These are phyloP conservation scores for Catostylus mosaicus DNA, from an alignment of 30 jellyfish, hydroid and myxozoan species.

Conservation along the genomic window DNA sequence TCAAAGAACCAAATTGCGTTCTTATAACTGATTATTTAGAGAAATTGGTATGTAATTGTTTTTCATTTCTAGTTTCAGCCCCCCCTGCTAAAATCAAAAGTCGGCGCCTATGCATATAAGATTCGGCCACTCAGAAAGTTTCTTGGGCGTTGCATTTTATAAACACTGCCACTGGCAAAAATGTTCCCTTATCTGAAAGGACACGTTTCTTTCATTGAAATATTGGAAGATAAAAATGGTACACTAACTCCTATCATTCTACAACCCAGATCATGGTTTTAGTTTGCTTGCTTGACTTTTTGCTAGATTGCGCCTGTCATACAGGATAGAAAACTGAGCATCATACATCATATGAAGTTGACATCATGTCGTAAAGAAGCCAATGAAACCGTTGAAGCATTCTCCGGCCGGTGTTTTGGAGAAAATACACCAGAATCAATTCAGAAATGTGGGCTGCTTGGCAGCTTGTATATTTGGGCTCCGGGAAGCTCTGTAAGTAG, in stretches of 20 bases:
- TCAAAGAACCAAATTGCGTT: too few species aligned
- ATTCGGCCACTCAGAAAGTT: background rate
- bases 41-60: too few species aligned
- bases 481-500: slow-evolving; percentile 36
- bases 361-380: slow-evolving; percentile 9
- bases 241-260: too few species aligned
- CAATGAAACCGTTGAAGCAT: slow-evolving; percentile 2
- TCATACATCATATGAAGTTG: slow-evolving; percentile 60
- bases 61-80: too few species aligned
- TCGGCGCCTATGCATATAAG: too few species aligned
- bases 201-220: too few species aligned
- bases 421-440: slow-evolving; percentile 15
- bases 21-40: too few species aligned
- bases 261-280: background rate
- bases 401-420: slow-evolving; percentile 14
- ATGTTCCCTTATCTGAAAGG: too few species aligned
- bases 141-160: too few species aligned
- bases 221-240: too few species aligned
- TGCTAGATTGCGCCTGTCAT: slow-evolving; percentile 43
- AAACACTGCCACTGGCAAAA: too few species aligned
- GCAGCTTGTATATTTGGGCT: slow-evolving; percentile 36
- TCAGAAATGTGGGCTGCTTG: slow-evolving; percentile 1
- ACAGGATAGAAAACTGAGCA: background rate
- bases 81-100: too few species aligned
- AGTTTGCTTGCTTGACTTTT: background rate